Percentiles rank a stretch among this genome's conserved stretches.
These are phyloP conservation scores for Aplysia californica DNA, from an alignment of 1,140 invertebrate species.

Conservation along the genomic window DNA sequence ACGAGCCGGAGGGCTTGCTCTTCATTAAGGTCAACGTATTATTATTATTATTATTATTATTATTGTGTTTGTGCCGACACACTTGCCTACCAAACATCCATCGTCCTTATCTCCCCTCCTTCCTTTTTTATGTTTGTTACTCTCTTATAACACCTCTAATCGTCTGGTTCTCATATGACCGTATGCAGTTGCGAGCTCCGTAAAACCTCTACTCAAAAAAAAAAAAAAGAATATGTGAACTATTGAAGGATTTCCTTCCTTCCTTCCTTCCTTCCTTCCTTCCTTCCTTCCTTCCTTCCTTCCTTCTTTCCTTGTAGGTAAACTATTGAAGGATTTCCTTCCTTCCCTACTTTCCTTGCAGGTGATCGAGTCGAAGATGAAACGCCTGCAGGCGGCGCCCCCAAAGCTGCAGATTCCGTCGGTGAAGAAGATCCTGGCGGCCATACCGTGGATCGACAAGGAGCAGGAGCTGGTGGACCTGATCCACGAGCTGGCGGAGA, in stretches of 20 bases:
- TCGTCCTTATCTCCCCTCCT: no score
- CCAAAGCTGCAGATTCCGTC: constrained; percentile 58
- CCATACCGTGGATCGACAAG: constrained; percentile 60
- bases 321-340: neutral
- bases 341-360: constrained; percentile 28
- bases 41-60: neutral
- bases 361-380: constrained; percentile 65
- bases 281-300: neutral
- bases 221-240: no score
- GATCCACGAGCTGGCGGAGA: constrained; percentile 52
- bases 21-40: constrained; percentile 49
- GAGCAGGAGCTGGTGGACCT: constrained; percentile 52
- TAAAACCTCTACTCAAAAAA: no score
- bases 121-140: no score
- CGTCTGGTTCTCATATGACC: no score
- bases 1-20: constrained; percentile 61
- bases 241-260: neutral
- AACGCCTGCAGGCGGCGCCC: constrained; percentile 56
- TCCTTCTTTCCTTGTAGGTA: neutral
- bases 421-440: constrained; percentile 54
- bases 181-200: no score
- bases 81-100: no score
- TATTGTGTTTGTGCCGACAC: no score
- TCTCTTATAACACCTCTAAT: neutral
- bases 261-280: neutral